Percentiles rank a stretch among this genome's conserved stretches.
Conservation (phyloP, 2,113 vertebrate species). For the Athene cunicularia region DNA sequence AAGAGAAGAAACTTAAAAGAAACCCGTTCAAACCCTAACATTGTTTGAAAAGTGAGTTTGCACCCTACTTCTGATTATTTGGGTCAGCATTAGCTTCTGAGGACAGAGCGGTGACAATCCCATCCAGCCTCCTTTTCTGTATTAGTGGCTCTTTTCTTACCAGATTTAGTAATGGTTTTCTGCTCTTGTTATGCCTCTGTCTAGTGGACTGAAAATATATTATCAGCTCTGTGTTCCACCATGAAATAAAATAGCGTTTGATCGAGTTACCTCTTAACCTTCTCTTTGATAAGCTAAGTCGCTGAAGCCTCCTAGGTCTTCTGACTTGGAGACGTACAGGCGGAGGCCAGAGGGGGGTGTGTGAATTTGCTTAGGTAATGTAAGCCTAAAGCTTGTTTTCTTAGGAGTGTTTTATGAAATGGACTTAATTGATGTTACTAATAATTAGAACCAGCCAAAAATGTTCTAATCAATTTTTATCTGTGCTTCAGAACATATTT, state of each 20-base stretch:
- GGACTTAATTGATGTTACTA: not conserved
- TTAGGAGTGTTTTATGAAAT: constrained; percentile 18
- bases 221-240: not conserved
- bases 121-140: not conserved
- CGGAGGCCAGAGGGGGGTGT: not conserved
- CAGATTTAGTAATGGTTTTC: not conserved
- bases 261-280: constrained; percentile 22
- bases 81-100: not conserved
- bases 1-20: constrained; percentile 2
- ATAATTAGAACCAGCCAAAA: not conserved
- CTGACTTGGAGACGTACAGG: not conserved
- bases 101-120: not conserved
- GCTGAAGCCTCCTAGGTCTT: not conserved
- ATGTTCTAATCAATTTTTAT: not conserved
- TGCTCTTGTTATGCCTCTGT: not conserved
- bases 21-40: constrained; percentile 1
- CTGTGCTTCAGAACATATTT: not conserved
- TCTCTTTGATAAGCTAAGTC: constrained; percentile 11
- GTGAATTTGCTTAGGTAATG: not conserved
- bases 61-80: constrained; percentile 35
- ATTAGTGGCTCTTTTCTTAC: not conserved
- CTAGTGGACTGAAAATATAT: not conserved
- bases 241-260: not conserved
- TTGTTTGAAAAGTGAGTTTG: constrained; percentile 48
- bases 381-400: not conserved